Evolutionary conservation across 2,888 invertebrate species (phyloP).

Genomic region (Orthosia cruda): DNA sequence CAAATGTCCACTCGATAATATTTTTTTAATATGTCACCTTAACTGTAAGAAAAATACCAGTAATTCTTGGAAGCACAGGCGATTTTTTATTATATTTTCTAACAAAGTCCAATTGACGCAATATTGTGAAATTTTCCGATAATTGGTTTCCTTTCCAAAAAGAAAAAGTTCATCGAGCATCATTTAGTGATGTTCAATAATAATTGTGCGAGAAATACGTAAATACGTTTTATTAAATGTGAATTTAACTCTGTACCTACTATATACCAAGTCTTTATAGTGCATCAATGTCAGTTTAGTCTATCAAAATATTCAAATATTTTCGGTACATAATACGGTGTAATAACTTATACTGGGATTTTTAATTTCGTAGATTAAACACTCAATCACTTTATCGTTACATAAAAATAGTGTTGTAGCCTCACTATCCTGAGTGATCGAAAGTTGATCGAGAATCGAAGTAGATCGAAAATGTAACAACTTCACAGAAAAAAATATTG

Average conservation of each 20-base stretch:
- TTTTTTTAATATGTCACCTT: neutral
- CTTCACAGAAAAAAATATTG: too few relatives aligned
- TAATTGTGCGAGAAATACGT: neutral
- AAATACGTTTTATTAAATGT: neutral
- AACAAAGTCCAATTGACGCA: neutral
- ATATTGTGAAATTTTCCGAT: neutral
- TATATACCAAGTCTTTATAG: neutral
- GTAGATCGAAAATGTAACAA: too few relatives aligned
- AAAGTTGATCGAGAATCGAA: too few relatives aligned
- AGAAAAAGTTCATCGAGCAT: neutral
- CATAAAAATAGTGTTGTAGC: too few relatives aligned
- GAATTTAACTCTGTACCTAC: neutral
- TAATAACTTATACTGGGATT: too few relatives aligned
- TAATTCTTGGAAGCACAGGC: neutral
- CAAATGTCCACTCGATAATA: too few relatives aligned
- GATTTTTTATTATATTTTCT: constrained; percentile 5
- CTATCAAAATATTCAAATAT: too few relatives aligned
- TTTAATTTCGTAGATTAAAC: too few relatives aligned
- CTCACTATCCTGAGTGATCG: too few relatives aligned
- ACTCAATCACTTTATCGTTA: too few relatives aligned
- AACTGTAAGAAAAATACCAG: neutral
- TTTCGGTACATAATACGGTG: too few relatives aligned
- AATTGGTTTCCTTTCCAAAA: neutral
- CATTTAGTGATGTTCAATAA: neutral
- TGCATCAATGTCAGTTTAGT: neutral